Conservation (phyloP, 1,140 invertebrate species). For the Paraescarpia echinospica region DNA sequence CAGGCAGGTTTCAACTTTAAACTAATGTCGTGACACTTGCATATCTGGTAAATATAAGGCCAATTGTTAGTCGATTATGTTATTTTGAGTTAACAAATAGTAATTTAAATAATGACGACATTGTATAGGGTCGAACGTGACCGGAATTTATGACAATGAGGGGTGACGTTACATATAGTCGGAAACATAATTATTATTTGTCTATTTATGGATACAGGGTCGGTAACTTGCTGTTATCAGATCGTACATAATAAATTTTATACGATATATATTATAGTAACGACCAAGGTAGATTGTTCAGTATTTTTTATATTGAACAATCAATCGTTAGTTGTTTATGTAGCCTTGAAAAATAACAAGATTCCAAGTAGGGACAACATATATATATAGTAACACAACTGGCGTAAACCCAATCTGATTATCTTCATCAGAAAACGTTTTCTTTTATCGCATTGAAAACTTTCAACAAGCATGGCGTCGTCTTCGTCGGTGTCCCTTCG, state of each 20-base stretch:
- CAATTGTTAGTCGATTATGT: background rate
- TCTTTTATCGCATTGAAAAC: background rate
- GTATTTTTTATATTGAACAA: background rate
- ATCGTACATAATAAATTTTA: background rate
- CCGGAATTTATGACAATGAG: background rate
- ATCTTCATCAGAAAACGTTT: background rate
- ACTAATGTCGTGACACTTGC: background rate
- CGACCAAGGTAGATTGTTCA: background rate
- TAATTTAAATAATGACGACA: background rate
- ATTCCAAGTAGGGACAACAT: background rate
- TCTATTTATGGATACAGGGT: background rate
- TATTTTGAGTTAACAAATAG: background rate
- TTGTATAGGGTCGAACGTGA: background rate
- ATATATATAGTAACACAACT: background rate
- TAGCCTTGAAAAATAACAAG: background rate
- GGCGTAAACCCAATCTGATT: background rate
- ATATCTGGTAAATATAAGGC: background rate
- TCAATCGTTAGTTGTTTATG: background rate
- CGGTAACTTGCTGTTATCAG: background rate
- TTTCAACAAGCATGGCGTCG: background rate
- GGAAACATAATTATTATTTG: background rate
- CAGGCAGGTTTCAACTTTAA: background rate
- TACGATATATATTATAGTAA: background rate
- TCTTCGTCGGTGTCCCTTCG: background rate
- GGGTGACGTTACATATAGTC: background rate